Evolutionary conservation across 2,888 invertebrate genomes (phyloP).

Genomic region (Lepeophtheirus nordmannii): DNA sequence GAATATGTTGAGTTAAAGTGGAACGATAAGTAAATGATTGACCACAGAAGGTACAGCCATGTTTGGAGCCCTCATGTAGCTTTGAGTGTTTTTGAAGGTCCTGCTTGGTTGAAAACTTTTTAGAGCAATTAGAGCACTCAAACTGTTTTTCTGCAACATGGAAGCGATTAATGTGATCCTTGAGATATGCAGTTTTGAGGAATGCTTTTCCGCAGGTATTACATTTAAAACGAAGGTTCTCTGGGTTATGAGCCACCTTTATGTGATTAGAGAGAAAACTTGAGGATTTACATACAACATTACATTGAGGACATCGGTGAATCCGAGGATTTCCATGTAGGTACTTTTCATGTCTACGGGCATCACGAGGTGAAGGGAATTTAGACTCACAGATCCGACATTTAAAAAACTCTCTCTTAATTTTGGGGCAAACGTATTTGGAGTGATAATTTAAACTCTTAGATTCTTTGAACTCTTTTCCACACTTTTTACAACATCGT

Average conservation of each 20-base stretch:
- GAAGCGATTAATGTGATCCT: conserved; percentile 17
- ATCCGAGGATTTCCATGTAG: background rate
- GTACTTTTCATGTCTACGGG: background rate
- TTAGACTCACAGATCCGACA: background rate
- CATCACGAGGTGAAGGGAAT: background rate
- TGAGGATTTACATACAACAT: background rate
- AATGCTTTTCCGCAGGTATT: conserved; percentile 13
- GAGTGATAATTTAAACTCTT: background rate
- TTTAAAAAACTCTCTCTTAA: background rate
- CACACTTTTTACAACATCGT: background rate
- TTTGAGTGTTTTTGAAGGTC: conserved; percentile 17
- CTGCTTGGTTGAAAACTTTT: conserved; percentile 20
- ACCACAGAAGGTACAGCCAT: background rate
- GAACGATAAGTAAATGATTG: conserved; percentile 13
- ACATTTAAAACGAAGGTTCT: conserved; percentile 1
- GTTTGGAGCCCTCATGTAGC: conserved; percentile 13
- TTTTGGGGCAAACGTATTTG: background rate
- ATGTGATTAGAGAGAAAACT: background rate
- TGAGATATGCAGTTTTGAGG: conserved; percentile 4
- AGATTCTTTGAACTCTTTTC: background rate
- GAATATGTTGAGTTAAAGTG: background rate
- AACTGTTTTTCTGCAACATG: conserved; percentile 1
- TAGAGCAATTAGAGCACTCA: conserved; percentile 14
- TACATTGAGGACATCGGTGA: background rate
- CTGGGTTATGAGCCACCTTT: background rate